Conservation (phyloP, 2,888 invertebrate genomes). For the Strigamia transsilvanica region DNA sequence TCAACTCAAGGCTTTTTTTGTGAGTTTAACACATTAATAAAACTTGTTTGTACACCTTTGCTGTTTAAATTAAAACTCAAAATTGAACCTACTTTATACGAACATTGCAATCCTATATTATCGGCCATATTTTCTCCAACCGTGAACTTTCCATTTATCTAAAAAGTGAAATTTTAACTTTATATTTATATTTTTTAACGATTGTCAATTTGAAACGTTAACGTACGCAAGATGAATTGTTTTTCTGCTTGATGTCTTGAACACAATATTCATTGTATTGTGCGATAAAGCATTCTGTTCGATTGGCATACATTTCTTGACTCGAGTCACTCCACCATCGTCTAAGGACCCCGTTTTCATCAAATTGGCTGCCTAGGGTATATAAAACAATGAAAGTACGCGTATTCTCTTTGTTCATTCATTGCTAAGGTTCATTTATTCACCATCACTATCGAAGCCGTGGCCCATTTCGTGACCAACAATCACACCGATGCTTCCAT, state of each 20-base stretch:
- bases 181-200: not conserved
- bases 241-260: not conserved
- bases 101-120: constrained; percentile 52
- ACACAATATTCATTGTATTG: constrained; percentile 49
- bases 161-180: not conserved
- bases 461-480: constrained; percentile 50
- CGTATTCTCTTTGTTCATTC: not conserved
- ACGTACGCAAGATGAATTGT: constrained; percentile 52
- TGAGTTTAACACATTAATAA: not conserved
- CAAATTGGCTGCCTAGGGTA: constrained; percentile 50
- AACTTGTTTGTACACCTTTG: not conserved
- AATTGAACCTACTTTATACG: not conserved
- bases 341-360: constrained; percentile 44
- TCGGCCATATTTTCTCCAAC: constrained; percentile 51
- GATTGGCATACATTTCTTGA: constrained; percentile 22
- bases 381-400: not conserved
- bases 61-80: not conserved
- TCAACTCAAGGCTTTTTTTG: not conserved
- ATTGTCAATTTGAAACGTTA: not conserved
- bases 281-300: constrained; percentile 36
- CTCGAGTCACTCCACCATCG: constrained; percentile 30
- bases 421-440: not conserved
- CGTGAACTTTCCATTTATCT: constrained; percentile 50
- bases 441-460: constrained; percentile 52
- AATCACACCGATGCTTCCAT: constrained; percentile 35